Percentiles rank a stretch among this genome's conserved stretches.
phyloP scores from a whole-genome alignment of 2,113 vertebrate species.

The Dunckerocampus dactyliophorus region DNA sequence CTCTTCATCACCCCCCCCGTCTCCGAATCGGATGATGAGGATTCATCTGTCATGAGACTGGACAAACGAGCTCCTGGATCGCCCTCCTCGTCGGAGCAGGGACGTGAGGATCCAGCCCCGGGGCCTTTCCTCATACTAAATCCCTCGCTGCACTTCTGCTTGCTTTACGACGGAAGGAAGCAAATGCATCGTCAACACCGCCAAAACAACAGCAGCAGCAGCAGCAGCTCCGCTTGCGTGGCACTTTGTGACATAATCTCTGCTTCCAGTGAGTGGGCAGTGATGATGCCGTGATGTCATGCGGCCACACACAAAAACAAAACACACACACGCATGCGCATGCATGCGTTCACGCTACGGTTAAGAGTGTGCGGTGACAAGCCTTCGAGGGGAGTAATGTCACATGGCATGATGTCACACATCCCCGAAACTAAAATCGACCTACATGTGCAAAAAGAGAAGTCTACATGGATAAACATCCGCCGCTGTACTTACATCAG shows the following conservation, averaged over 20 bases:
- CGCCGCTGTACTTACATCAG: background rate
- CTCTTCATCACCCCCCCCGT: constrained; percentile 51
- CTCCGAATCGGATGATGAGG: constrained; percentile 6
- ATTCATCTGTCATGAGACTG: constrained; percentile 19
- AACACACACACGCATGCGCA: constrained; percentile 26
- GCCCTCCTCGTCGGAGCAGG: constrained; percentile 17
- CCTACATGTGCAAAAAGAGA: constrained; percentile 42
- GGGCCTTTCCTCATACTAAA: constrained; percentile 44
- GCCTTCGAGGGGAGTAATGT: constrained; percentile 66
- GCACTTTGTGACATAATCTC: constrained; percentile 58
- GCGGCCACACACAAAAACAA: constrained; percentile 21
- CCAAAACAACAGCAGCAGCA: constrained; percentile 14
- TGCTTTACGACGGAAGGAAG: background rate
- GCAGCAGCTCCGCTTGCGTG: constrained; percentile 44
- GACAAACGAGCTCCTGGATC: constrained; percentile 8
- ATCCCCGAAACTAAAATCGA: constrained; percentile 39
- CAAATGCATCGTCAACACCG: background rate
- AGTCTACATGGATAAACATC: constrained; percentile 14
- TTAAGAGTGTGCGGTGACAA: constrained; percentile 48
- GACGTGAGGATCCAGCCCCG: constrained; percentile 27
- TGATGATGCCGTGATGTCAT: constrained; percentile 62
- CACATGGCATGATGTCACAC: constrained; percentile 61
- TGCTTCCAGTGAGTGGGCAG: constrained; percentile 53
- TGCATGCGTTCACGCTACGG: constrained; percentile 54
- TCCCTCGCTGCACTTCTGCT: constrained; percentile 8